These are phyloP conservation scores for Calidris pugnax DNA, from an alignment of 2,113 vertebrate genomes.

Conservation along the genomic window DNA sequence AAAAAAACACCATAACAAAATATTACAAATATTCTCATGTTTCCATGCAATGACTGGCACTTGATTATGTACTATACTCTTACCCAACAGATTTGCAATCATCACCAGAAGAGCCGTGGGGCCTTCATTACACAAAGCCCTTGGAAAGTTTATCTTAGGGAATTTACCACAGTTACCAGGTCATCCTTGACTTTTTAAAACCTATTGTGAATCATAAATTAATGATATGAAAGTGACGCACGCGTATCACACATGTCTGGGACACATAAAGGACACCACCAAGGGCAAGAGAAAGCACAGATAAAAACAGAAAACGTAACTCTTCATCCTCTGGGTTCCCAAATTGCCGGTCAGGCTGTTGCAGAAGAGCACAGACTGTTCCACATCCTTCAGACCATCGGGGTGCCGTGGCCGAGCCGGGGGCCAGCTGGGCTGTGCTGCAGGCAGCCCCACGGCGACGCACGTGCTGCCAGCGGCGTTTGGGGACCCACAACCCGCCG, in stretches of 20 bases:
- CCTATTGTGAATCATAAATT: background rate
- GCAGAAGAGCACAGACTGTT: background rate
- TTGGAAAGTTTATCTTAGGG: background rate
- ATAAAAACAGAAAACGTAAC: background rate
- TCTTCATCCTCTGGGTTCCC: fast-evolving
- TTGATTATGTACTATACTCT: background rate
- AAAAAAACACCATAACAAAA: background rate
- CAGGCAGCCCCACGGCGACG: fast-evolving
- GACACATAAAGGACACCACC: background rate
- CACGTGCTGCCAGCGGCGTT: fast-evolving
- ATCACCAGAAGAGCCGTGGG: background rate
- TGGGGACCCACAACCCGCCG: background rate
- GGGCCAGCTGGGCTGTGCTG: background rate
- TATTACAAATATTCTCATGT: background rate
- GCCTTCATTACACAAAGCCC: background rate
- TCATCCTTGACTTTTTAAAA: conserved; percentile 23
- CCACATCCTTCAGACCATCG: fast-evolving
- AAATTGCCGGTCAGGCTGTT: background rate
- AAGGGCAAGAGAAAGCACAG: background rate
- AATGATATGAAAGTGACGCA: background rate
- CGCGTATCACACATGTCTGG: background rate
- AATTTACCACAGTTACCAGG: background rate
- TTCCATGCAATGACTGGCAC: background rate
- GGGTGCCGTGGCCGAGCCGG: background rate
- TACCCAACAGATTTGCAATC: background rate